Conservation (phyloP, 2,797 vertebrate genomes). For the Clarias pachynema region DNA sequence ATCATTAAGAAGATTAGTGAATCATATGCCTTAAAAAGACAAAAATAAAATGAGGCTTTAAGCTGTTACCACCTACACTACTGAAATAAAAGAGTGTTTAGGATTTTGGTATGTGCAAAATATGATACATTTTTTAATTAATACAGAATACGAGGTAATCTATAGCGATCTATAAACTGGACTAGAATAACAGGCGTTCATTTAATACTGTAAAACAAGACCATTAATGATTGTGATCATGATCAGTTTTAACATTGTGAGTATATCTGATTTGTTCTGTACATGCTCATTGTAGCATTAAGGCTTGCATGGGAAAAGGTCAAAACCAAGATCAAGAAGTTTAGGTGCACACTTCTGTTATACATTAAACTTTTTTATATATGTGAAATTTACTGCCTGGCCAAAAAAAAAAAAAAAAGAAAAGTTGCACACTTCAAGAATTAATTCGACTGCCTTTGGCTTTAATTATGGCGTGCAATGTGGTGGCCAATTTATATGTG, state of each 20-base stretch:
- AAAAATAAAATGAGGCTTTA: neutral
- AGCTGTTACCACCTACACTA: neutral
- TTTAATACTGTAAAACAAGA: neutral
- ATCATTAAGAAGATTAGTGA: neutral
- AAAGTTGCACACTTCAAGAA: too few species aligned
- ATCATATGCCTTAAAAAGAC: neutral
- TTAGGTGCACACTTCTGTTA: neutral
- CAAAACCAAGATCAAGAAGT: neutral
- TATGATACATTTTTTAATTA: neutral
- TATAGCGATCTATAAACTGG: neutral
- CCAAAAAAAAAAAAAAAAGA: too few species aligned
- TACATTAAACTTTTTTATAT: neutral
- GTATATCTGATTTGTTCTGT: neutral
- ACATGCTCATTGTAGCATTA: neutral
- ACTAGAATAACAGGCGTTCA: neutral
- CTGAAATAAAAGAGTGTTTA: neutral
- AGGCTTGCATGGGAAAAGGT: neutral
- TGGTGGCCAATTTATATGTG: too few species aligned
- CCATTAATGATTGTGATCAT: neutral
- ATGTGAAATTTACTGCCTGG: too few species aligned
- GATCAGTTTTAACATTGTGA: neutral
- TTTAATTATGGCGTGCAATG: too few species aligned
- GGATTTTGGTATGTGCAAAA: neutral
- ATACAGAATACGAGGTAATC: neutral
- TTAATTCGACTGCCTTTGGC: too few species aligned